Base-by-base conservation (phyloP, 30 jellyfish, hydroid and myxozoan genomes). In the Hydractinia echinata region DNA sequence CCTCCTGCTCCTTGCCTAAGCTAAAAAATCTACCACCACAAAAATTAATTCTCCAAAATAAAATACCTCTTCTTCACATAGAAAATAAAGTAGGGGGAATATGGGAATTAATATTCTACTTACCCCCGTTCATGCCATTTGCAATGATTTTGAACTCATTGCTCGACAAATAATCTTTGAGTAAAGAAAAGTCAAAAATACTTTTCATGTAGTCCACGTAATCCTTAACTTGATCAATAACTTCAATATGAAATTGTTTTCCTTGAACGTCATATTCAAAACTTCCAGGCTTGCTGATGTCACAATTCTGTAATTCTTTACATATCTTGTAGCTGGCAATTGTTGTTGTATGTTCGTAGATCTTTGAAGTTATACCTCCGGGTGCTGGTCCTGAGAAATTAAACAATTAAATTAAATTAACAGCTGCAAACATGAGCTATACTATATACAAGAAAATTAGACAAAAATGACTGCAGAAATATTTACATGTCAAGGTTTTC, bases 61-160 rank as follows among this genome's bases (percentile, higher is more conserved):
- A 30, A 30, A 30, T 30, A 2, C 44, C 44, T 30, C 44, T 30
- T 30, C 44, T 30, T 30, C 44, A 0, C 44, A 30, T 30, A 30
- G 44, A 30, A 30, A 30, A 30, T 30, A 30, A 30, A 30, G 44
- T 30, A 30, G n/a, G n/a, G n/a, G n/a, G n/a, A n/a, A 30, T 30
- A 2, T 30, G 44, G 44, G 44, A 30, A 30, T 30, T 30, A 30
- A 1, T 30, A 30, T 30, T 30, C 2, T 30, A 48, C 82, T 6
- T 72, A 91, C 97, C 96, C 83, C 96, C 98, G 81, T 92, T 60
- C 96, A 87, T 86, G 20, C 90, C 96, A 92, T 92, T 83, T 7
- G 87, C 95, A 66, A 81, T 68, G 54, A 92, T 66, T 72, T 81
- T 83, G 67, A 73, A 58, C 58, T 71, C 66, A 61, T 64, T 51